These are phyloP conservation scores for Apamea sordens DNA, from an alignment of 2,888 invertebrate genomes.

Conservation along the genomic window DNA sequence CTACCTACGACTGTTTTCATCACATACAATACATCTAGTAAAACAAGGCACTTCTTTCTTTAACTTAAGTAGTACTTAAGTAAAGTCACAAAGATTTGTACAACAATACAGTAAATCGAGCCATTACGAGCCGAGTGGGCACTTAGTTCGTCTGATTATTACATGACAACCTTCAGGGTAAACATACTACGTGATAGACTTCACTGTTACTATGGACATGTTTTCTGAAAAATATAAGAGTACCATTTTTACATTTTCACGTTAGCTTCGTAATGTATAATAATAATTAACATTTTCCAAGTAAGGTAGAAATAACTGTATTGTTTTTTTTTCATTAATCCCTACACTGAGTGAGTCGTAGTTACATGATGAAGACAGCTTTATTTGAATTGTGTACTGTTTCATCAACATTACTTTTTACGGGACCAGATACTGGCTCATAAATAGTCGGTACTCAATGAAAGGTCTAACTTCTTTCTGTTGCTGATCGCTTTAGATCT, in stretches of 20 bases:
- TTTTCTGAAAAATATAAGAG: background rate
- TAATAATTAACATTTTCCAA: background rate
- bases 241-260: background rate
- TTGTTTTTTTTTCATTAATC: background rate
- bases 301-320: background rate
- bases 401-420: conserved; percentile 3
- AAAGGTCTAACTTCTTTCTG: background rate
- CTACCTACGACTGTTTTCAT: background rate
- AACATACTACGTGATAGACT: conserved; percentile 63
- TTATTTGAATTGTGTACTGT: background rate
- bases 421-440: background rate
- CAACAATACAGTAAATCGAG: conserved; percentile 48
- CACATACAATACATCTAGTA: background rate
- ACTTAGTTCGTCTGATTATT: conserved; percentile 72
- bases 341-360: background rate
- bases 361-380: background rate
- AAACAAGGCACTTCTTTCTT: background rate
- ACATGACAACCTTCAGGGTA: conserved; percentile 68
- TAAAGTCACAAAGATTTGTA: conserved; percentile 46
- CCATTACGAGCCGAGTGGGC: conserved; percentile 60
- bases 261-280: background rate
- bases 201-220: background rate
- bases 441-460: too few relatives aligned
- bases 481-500: background rate
- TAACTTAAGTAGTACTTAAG: conserved; percentile 39